Percentiles rank a stretch among this genome's conserved stretches.
Conservation (phyloP, 2,113 vertebrate genomes). For the Nycticryphes semicollaris region DNA sequence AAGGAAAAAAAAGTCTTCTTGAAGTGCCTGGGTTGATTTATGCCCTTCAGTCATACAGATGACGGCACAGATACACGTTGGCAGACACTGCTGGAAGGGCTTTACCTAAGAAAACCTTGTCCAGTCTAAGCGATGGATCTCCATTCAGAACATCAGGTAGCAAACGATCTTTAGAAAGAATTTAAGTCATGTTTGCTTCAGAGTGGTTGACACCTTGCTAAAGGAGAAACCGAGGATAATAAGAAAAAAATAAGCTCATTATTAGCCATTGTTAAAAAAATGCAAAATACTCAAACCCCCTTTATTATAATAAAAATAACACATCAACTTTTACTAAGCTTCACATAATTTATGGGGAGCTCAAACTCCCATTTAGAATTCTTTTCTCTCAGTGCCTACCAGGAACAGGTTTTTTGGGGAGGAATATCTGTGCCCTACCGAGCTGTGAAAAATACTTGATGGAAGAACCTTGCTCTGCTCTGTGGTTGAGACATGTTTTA, state of each 20-base stretch:
- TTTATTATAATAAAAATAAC: not conserved
- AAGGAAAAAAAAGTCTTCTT: not conserved
- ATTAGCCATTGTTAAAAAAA: not conserved
- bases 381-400: not conserved
- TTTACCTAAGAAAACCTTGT: not conserved
- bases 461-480: not conserved
- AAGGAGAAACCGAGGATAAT: not conserved
- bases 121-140: not conserved
- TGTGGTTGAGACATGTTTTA: not conserved
- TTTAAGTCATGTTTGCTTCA: not conserved
- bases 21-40: not conserved
- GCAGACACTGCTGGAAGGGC: not conserved
- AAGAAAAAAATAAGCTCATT: not conserved
- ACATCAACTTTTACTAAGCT: not conserved
- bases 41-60: not conserved
- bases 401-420: not conserved
- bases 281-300: not conserved
- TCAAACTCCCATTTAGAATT: not conserved
- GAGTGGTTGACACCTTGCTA: not conserved
- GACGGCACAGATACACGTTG: not conserved
- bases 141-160: not conserved
- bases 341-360: not conserved
- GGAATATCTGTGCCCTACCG: rapidly evolving
- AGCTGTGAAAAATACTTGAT: not conserved
- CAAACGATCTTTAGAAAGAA: not conserved